phyloP scores from a whole-genome alignment of 2,113 vertebrate genomes.

The Edolisoma coerulescens region DNA sequence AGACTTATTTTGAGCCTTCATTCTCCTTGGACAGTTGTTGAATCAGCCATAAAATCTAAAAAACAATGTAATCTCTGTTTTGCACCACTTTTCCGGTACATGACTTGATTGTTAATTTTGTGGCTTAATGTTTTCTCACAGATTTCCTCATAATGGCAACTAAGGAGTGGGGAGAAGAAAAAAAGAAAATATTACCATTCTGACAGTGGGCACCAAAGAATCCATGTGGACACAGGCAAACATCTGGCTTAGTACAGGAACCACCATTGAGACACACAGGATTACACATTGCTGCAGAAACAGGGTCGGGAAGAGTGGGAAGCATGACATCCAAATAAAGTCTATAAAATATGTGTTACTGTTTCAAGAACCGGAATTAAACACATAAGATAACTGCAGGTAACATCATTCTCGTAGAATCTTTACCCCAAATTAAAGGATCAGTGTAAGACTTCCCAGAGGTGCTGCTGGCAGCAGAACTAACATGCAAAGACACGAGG shows the following conservation, averaged over 20 bases:
- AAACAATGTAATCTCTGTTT: neutral
- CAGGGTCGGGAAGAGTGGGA: neutral
- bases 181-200: slow-evolving; percentile 76
- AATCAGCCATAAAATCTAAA: neutral
- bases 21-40: neutral
- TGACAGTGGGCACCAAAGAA: slow-evolving; percentile 91
- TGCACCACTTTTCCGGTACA: neutral
- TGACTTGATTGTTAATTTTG: neutral
- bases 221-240: slow-evolving; percentile 84
- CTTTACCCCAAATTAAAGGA: neutral
- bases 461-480: neutral
- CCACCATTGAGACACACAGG: slow-evolving; percentile 91
- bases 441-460: neutral
- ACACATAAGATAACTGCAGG: neutral
- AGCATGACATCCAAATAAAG: neutral
- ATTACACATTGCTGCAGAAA: slow-evolving; percentile 79
- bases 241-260: slow-evolving; percentile 80
- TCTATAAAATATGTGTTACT: neutral
- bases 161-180: neutral
- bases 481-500: neutral
- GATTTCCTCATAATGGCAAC: neutral
- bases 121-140: neutral
- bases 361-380: neutral
- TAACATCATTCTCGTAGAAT: neutral
- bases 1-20: neutral